Evolutionary conservation across 2,888 invertebrate species (phyloP).

Genomic region (Megastigmus dorsalis): DNA sequence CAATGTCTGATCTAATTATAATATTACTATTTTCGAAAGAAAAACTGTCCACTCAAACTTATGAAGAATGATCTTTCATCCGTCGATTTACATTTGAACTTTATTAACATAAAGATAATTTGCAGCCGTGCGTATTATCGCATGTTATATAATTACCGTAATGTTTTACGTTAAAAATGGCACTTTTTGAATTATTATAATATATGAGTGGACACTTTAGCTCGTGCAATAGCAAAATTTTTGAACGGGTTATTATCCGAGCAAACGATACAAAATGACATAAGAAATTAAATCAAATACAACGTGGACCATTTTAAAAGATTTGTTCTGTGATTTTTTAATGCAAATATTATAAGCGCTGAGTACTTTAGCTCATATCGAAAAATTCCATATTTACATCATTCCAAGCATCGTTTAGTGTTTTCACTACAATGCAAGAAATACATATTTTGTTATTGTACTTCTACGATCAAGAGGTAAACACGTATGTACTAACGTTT

Average conservation of each 20-base stretch:
- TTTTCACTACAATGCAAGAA: conserved; percentile 10
- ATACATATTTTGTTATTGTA: conserved; percentile 29
- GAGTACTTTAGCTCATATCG: conserved; percentile 39
- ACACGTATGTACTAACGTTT: background rate
- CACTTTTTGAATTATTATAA: no score
- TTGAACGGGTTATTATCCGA: background rate
- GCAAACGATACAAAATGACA: conserved; percentile 12
- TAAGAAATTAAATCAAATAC: conserved; percentile 33
- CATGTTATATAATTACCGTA: no score
- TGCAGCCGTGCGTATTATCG: no score
- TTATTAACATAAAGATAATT: no score
- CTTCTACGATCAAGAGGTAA: conserved; percentile 5
- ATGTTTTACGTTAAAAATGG: no score
- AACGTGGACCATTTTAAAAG: conserved; percentile 33
- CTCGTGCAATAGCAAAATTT: conserved; percentile 16
- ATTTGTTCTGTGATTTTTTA: conserved; percentile 49
- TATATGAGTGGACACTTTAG: conserved; percentile 10
- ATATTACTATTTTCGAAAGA: conserved; percentile 1
- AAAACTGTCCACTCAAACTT: conserved; percentile 23
- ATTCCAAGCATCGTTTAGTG: background rate
- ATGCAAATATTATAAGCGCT: conserved; percentile 33
- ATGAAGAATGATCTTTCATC: background rate
- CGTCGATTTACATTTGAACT: no score
- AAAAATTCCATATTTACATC: conserved; percentile 27
- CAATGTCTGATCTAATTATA: background rate